Evolutionary conservation across 2,797 vertebrate genomes (phyloP), one percentile per base, ranked within the genome.

Genomic region (Pterois miles): DNA sequence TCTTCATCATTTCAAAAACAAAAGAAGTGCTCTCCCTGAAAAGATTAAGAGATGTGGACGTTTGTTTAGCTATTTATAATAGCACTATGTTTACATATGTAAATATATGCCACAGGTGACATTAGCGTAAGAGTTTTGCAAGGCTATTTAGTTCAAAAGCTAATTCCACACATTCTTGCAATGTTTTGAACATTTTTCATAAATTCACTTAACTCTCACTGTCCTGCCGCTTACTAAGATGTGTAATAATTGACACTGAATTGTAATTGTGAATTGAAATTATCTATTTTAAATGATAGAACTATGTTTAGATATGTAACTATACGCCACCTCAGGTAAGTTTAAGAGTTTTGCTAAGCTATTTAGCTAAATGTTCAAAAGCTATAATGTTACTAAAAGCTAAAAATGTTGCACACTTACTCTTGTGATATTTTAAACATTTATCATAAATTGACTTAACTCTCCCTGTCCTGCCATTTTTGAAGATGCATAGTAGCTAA

Each of bases 1-100:
- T 54, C 66, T 77, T 40, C 38, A 65, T 74, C 64, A 62, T 89
- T 86, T 70, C 43, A 69, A 53, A 79, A 58, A 79, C 50, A 52
- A 71, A 81, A 85, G n/a, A 73, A 65, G 9, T 18, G 27, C 9
- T 70, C 38, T 6, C 6, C 27, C 27, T 82, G 52, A 85, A 65
- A 29, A 43, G 16, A 79, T 71, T 48, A 70, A 83, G 74, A 86
- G 34, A 43, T 81, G 79, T 82, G 57, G 7, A 34, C 29, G 13
- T 27, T 27, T 60, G 10, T 56, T 64, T 20, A 31, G 23, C 33
- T 46, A 52, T 56, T 72, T 64, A 46, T 57, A 60, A n/a, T 20
- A 48, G 14, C 48, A 40, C 3, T 16, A 5, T 16, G 12, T 66
- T 56, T 57, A 31, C 71, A 54, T 66, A 3, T 20, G 10, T n/a